Evolutionary conservation across 2,113 vertebrate species (phyloP).

Genomic region (Neoarius graeffei): DNA sequence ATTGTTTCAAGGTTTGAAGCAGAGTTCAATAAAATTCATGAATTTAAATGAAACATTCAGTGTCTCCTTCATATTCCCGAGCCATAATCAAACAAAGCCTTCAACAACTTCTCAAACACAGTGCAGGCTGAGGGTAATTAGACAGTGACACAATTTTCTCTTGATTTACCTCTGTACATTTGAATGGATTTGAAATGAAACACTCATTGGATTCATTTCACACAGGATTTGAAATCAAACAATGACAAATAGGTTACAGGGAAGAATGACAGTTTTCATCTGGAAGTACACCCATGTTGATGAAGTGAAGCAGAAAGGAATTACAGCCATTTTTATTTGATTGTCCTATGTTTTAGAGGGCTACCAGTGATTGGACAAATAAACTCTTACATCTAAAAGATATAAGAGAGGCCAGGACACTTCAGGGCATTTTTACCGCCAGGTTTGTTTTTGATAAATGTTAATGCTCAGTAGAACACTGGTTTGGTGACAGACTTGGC

Average conservation of each 20-base stretch:
- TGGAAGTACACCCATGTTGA: background rate
- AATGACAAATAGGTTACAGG: background rate
- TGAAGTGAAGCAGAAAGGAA: background rate
- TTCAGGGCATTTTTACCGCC: background rate
- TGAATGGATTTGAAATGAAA: background rate
- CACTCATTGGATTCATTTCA: background rate
- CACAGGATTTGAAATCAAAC: slow-evolving; percentile 19
- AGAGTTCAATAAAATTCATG: slow-evolving; percentile 49
- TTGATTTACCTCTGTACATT: slow-evolving; percentile 2
- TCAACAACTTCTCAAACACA: background rate
- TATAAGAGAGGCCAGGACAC: background rate
- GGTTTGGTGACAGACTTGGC: background rate
- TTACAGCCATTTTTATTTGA: background rate
- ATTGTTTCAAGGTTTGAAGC: slow-evolving; percentile 46
- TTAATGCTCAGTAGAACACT: background rate
- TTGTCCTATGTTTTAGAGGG: background rate
- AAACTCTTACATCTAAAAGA: background rate
- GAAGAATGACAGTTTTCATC: background rate
- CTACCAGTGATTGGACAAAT: background rate
- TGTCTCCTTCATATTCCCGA: slow-evolving; percentile 34
- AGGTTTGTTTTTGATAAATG: background rate
- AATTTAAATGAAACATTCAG: slow-evolving; percentile 53
- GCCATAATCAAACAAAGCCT: slow-evolving; percentile 32
- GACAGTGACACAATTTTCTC: background rate
- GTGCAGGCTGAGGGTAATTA: slow-evolving; percentile 20